Evolutionary conservation across 2,113 vertebrate species (phyloP), one percentile per base, ranked within the genome.

Genomic region (Sinosuthora webbiana): DNA sequence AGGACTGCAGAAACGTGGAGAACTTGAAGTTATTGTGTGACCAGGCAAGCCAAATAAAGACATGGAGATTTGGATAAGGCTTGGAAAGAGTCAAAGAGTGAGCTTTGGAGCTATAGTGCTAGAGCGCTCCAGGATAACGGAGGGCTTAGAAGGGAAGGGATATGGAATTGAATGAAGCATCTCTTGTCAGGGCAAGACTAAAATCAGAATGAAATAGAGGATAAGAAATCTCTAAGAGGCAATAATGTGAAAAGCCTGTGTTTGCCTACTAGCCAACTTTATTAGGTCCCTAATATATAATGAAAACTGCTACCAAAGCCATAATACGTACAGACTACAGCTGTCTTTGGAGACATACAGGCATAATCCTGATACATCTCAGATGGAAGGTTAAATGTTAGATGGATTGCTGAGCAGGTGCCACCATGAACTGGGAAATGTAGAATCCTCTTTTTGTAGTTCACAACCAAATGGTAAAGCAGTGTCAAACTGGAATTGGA

Each of bases 311-410:
- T 78, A 44, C 31, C 28, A 79, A 71, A 89, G 9, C 15, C 8
- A 7, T 22, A 63, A 71, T n/a, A 57, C 24, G 8, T 63, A 63
- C 22, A 63, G 17, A 31, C 6, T 23, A 30, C 13, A 49, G 5
- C 5, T 12, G 2, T 23, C 50, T 82, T 83, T 0, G 0, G 49
- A 52, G 52, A 57, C 15, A 79, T 19, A 19, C 9, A 49, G n/a
- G 1, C 25, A 15, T 57, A 53, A 64, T 9, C 14, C 24, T 75
- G 25, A 39, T 6, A 59, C 9, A 13, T 71, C 17, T 75, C 41
- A 68, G 8, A 25, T 53, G 70, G 53, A 69, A 79, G 4, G 2
- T 6, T 67, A 31, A 89, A 45, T 65, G 39, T 22, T 60, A 37
- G 21, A 35, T 30, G 27, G 10, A 24, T 16, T 63, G 11, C 7